Base-by-base conservation (phyloP, 92 coral and sea anemone species). In the Zoanthus sansibaricus region DNA sequence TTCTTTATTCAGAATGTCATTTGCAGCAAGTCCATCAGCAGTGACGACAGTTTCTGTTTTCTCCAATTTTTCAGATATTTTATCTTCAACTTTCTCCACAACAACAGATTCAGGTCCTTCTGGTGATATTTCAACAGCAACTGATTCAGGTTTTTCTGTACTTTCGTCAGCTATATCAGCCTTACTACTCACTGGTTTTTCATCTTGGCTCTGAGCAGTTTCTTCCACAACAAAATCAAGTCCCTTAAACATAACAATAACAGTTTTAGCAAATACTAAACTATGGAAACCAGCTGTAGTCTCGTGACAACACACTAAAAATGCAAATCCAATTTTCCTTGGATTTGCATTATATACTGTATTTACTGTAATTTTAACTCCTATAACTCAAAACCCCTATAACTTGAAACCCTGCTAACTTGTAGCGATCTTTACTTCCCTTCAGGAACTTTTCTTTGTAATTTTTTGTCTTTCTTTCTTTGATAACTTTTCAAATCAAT, bases 1-100 rank as follows among this genome's bases (percentile, higher is more conserved):
- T 47, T 72, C 88, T n/a, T 91, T 89, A 67, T 86, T 92, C 78
- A 71, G 70, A 73, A 55, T 86, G 55, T 33, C 66, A 70, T 59
- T 70, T 48, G 30, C 49, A 87, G 67, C 21, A 71, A 80, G 13
- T 48, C 71, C 25, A 82, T 82, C 30, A 17, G 73, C 67, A 11
- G 68, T 20, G 30, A 88, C 68, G 12, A 87, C 70, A 21, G 79
- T 18, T 4, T 64, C 83, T 17, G 49, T 82, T 11, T 45, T 84
- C 20, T 67, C 77, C 1, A 14, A 58, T 49, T 86, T 82, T 33
- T 75, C 90, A 18, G 79, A 83, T 51, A 82, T 88, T 32, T 72
- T 76, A 68, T 74, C 89, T 54, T 20, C 84, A 33, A 72, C 45
- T 31, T 70, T 79, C 25, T 49, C 87, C 12, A 72, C 87, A 37